These are phyloP conservation scores for Hipposideros armiger DNA, from an alignment of 2,113 vertebrate species.

Conservation along the genomic window DNA sequence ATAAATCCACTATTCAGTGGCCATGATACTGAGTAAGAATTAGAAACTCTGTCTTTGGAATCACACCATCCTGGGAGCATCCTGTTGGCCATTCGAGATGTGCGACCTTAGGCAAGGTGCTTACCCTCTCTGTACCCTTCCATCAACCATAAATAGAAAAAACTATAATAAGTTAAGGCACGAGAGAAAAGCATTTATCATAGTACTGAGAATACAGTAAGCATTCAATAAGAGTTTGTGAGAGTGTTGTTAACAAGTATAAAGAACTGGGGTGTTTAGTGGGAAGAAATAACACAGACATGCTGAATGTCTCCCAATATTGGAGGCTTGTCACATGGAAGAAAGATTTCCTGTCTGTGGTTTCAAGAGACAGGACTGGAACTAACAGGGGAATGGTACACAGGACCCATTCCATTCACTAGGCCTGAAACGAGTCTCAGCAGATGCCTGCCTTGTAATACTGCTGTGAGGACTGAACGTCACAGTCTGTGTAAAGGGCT, in stretches of 20 bases:
- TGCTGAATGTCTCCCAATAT: background rate
- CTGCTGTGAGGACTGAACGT: background rate
- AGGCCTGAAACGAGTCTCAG: background rate
- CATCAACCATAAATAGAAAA: background rate
- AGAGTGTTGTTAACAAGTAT: background rate
- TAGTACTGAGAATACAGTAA: background rate
- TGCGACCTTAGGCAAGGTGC: background rate
- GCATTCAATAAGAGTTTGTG: background rate
- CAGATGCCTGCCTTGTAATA: background rate
- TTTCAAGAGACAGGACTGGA: background rate
- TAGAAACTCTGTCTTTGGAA: slow-evolving; percentile 25
- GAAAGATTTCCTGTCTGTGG: background rate
- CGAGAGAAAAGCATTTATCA: background rate
- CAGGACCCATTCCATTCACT: background rate
- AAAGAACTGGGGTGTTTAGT: background rate
- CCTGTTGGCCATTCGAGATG: background rate
- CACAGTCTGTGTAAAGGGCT: background rate
- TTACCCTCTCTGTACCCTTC: background rate
- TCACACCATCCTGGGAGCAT: background rate
- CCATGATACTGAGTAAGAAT: slow-evolving; percentile 20
- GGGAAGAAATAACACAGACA: background rate
- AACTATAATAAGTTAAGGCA: background rate
- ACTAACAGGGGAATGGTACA: background rate
- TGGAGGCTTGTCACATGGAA: background rate
- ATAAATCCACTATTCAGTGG: background rate